Evolutionary conservation across 2,888 invertebrate species (phyloP).

Genomic region (Torymus texanus): DNA sequence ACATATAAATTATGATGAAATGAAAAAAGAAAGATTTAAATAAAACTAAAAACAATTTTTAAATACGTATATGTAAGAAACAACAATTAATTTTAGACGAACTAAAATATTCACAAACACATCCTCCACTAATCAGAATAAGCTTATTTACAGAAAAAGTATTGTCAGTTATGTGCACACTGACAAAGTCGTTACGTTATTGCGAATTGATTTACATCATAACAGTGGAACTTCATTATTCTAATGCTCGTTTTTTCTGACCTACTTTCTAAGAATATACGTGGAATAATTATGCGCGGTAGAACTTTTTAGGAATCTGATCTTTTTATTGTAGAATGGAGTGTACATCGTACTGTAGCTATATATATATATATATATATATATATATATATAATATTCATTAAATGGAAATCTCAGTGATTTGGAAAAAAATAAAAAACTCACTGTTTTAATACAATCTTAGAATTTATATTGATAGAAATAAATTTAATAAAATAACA

Average conservation of each 20-base stretch:
- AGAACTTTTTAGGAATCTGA: slow-evolving; percentile 42
- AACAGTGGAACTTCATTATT: slow-evolving; percentile 48
- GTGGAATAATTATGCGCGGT: slow-evolving; percentile 38
- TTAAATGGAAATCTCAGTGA: too few relatives aligned
- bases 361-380: too few relatives aligned
- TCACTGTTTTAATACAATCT: too few relatives aligned
- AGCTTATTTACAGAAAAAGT: slow-evolving; percentile 30
- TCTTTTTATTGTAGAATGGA: slow-evolving; percentile 22
- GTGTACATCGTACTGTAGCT: not conserved
- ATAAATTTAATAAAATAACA: too few relatives aligned
- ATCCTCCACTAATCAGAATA: not conserved
- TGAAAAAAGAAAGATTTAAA: too few relatives aligned
- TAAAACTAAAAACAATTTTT: too few relatives aligned
- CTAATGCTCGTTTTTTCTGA: slow-evolving; percentile 43
- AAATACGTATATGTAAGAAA: too few relatives aligned
- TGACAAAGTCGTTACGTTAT: slow-evolving; percentile 22
- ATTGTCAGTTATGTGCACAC: slow-evolving; percentile 31
- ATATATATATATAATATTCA: too few relatives aligned
- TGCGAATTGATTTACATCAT: slow-evolving; percentile 53
- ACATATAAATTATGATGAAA: too few relatives aligned
- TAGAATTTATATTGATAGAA: too few relatives aligned
- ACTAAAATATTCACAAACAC: slow-evolving; percentile 6
- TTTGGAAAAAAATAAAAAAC: too few relatives aligned
- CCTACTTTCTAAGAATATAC: slow-evolving; percentile 55
- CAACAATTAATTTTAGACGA: too few relatives aligned